Conservation (phyloP, 1,140 invertebrate species). For the Nephila pilipes region DNA sequence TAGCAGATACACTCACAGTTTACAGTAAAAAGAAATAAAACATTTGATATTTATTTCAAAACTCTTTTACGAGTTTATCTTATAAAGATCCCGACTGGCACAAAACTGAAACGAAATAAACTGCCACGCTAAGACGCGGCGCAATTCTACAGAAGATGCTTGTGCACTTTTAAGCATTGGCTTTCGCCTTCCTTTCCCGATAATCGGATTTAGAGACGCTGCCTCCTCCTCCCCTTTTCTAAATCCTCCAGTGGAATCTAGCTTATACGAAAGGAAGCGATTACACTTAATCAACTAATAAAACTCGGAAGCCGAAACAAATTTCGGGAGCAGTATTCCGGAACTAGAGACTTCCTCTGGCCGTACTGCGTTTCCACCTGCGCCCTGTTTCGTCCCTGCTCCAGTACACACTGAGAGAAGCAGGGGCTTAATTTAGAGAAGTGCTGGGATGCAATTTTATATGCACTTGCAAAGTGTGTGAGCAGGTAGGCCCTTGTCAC, state of each 20-base stretch:
- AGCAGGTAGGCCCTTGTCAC: background rate
- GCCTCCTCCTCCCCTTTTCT: slow-evolving; percentile 1
- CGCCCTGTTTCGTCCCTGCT: background rate
- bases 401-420: background rate
- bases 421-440: slow-evolving; percentile 13
- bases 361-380: background rate
- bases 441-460: slow-evolving; percentile 26
- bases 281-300: slow-evolving; percentile 75
- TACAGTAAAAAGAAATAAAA: too few relatives aligned
- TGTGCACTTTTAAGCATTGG: slow-evolving; percentile 36
- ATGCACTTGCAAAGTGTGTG: background rate
- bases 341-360: slow-evolving; percentile 14
- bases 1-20: too few relatives aligned
- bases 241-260: slow-evolving; percentile 35
- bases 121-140: background rate
- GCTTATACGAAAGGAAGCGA: slow-evolving; percentile 56
- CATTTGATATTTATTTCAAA: slow-evolving; percentile 6
- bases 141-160: background rate
- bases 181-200: slow-evolving; percentile 38
- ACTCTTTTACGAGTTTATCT: background rate
- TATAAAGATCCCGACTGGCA: background rate
- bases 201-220: slow-evolving; percentile 59
- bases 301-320: slow-evolving; percentile 43
- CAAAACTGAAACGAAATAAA: background rate
- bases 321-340: slow-evolving; percentile 6